These are phyloP conservation scores for Drosophila mercatorum DNA, from an alignment of 2,888 invertebrate genomes.

Conservation along the genomic window DNA sequence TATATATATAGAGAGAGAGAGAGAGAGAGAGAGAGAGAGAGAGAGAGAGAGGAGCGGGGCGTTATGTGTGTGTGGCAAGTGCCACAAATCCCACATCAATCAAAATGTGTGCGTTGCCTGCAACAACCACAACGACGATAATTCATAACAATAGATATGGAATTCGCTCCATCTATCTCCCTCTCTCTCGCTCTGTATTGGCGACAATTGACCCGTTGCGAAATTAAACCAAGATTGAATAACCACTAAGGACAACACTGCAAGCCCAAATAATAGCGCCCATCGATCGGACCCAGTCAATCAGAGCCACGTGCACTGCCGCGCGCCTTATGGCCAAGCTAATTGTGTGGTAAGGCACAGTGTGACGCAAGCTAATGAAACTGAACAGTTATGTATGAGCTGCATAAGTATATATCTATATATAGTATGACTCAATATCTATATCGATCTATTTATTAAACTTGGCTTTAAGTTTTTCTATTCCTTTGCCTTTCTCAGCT, in stretches of 20 bases:
- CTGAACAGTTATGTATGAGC: background rate
- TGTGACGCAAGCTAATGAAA: constrained; percentile 2
- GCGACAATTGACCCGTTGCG: constrained; percentile 56
- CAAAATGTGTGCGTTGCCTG: constrained; percentile 57
- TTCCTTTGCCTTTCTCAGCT: too few relatives aligned
- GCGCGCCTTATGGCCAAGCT: constrained; percentile 17
- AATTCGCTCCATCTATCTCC: background rate
- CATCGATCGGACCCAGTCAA: constrained; percentile 54
- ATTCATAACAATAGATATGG: constrained; percentile 23
- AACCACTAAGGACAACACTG: constrained; percentile 67
- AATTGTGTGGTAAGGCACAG: constrained; percentile 31
- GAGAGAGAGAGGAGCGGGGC: too few relatives aligned
- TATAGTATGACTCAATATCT: background rate
- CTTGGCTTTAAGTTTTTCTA: background rate
- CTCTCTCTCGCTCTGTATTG: constrained; percentile 6
- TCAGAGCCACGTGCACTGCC: constrained; percentile 13
- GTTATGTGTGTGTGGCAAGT: constrained; percentile 54
- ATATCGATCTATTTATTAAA: background rate
- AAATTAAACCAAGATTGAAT: constrained; percentile 74
- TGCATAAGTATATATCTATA: background rate
- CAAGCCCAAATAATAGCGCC: constrained; percentile 58
- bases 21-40: too few relatives aligned
- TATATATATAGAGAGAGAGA: background rate
- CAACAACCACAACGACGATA: constrained; percentile 30
- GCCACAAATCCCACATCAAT: constrained; percentile 82